These are phyloP conservation scores for Epinotia brunnichana DNA, from an alignment of 2,888 invertebrate genomes.

Conservation along the genomic window DNA sequence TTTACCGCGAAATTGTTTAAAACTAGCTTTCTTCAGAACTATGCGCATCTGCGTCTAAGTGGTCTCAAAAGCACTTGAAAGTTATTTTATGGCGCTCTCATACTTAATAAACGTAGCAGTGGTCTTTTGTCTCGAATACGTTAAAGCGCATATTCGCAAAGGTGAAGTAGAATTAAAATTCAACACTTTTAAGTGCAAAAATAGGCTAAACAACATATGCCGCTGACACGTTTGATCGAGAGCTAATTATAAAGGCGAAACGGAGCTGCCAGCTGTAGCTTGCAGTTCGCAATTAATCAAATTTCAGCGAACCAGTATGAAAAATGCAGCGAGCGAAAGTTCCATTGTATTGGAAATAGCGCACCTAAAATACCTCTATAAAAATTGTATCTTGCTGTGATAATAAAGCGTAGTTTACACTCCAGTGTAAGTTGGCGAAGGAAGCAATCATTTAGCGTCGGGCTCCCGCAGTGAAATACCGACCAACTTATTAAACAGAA, in stretches of 20 bases:
- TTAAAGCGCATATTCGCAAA: conserved; percentile 5
- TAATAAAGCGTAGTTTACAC: not conserved
- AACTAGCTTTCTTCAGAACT: conserved; percentile 16
- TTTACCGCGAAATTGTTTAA: conserved; percentile 7
- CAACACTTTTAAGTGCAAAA: conserved; percentile 15
- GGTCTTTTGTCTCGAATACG: conserved; percentile 26
- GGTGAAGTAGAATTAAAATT: conserved; percentile 14
- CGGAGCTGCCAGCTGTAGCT: conserved; percentile 17
- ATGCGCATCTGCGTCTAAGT: conserved; percentile 38
- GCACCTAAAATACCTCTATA: not conserved
- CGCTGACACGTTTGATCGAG: conserved; percentile 38
- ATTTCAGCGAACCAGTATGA: not conserved
- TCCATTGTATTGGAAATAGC: not conserved
- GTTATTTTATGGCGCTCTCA: conserved; percentile 23
- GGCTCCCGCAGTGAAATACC: conserved; percentile 26
- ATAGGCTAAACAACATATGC: conserved; percentile 20
- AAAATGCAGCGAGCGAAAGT: not conserved
- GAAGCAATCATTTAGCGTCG: conserved; percentile 24
- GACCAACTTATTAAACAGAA: conserved; percentile 31
- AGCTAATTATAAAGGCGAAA: conserved; percentile 31
- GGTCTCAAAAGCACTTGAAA: conserved; percentile 21
- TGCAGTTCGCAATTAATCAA: conserved; percentile 31
- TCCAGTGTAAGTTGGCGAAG: conserved; percentile 13
- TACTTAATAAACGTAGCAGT: conserved; percentile 21
- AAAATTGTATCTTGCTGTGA: not conserved